Percentiles rank a stretch among this genome's conserved stretches.
phyloP scores from a whole-genome alignment of 2,797 vertebrate genomes.

The Labroides dimidiatus region DNA sequence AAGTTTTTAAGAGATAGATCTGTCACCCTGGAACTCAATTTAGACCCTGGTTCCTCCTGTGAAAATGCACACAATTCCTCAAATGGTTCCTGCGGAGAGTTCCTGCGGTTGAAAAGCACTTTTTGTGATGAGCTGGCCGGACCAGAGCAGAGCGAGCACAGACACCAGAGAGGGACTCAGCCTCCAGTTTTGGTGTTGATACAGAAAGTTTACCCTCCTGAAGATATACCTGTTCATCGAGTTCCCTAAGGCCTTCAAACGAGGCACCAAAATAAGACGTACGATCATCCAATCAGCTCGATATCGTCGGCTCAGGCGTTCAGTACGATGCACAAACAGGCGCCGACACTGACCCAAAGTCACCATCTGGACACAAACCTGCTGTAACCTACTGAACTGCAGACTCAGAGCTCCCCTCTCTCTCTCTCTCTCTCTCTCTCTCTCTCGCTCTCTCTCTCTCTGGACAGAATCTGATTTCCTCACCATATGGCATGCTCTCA shows the following conservation, averaged over 20 bases:
- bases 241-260: background rate
- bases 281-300: background rate
- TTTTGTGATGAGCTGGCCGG: no score
- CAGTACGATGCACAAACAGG: constrained; percentile 8
- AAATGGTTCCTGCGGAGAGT: no score
- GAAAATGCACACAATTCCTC: no score
- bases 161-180: no score
- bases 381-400: constrained; percentile 71
- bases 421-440: constrained; percentile 72
- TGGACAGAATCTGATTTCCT: constrained; percentile 73
- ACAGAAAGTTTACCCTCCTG: no score
- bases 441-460: constrained; percentile 71
- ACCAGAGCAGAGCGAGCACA: no score
- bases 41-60: no score
- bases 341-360: constrained; percentile 12
- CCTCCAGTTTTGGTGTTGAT: no score
- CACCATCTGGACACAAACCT: constrained; percentile 71
- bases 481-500: constrained; percentile 68
- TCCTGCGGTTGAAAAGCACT: no score
- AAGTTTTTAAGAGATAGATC: no score
- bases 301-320: background rate
- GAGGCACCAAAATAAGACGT: background rate
- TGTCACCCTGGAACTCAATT: no score
- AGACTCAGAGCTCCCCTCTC: constrained; percentile 59
- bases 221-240: no score